Evolutionary conservation across 2,888 invertebrate species (phyloP).

Genomic region (Trissolcus brochymenae): DNA sequence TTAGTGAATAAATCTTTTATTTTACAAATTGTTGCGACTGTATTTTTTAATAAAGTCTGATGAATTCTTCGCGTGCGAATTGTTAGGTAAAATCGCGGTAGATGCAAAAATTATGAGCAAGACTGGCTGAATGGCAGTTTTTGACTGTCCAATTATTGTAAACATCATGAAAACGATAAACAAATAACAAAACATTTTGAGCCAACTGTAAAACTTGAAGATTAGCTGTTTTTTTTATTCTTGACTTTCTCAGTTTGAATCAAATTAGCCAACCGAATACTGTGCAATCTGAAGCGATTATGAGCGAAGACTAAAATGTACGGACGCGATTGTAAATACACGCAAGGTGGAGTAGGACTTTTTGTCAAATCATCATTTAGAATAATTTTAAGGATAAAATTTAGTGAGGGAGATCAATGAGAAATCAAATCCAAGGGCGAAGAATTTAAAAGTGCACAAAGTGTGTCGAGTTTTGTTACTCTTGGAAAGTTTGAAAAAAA

Average conservation of each 20-base stretch:
- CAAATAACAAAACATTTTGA: neutral
- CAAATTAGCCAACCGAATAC: conserved; percentile 22
- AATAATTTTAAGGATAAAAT: conserved; percentile 31
- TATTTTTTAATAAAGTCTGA: too few species aligned
- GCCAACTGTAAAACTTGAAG: neutral
- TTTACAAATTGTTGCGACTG: too few species aligned
- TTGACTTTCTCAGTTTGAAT: conserved; percentile 2
- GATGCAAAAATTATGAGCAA: too few species aligned
- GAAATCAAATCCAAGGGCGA: conserved; percentile 18
- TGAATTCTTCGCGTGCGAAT: too few species aligned
- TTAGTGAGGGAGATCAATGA: conserved; percentile 9
- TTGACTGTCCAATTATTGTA: too few species aligned
- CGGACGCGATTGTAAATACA: conserved; percentile 44
- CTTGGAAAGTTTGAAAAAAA: conserved; percentile 11
- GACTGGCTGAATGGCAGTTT: too few species aligned
- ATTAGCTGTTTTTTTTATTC: conserved; percentile 1
- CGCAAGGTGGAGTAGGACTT: conserved; percentile 31
- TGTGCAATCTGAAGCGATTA: conserved; percentile 24
- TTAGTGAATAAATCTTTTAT: too few species aligned
- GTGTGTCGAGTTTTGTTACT: conserved; percentile 35
- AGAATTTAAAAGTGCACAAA: neutral
- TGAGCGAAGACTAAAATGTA: conserved; percentile 7
- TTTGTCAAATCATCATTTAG: conserved; percentile 31
- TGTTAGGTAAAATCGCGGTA: too few species aligned
- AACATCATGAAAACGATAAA: too few species aligned